Percentiles rank a stretch among this genome's conserved stretches.
Conservation (phyloP, 2,113 vertebrate genomes). For the Podiceps cristatus region DNA sequence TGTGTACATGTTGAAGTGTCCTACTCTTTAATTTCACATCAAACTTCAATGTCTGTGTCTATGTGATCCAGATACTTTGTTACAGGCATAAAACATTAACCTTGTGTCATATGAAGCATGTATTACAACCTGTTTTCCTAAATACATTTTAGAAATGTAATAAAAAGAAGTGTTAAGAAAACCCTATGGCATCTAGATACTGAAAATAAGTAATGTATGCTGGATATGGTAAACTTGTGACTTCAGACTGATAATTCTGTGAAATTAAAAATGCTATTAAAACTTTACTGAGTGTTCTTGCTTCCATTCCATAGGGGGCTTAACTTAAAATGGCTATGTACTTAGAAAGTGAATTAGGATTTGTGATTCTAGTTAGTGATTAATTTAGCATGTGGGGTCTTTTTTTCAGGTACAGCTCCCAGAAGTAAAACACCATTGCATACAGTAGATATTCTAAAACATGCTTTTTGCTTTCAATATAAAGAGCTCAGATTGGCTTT, state of each 20-base stretch:
- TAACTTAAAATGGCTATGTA: background rate
- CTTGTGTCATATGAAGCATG: background rate
- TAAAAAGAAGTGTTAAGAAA: background rate
- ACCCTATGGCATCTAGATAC: accelerated
- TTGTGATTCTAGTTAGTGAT: background rate
- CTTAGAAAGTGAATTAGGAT: background rate
- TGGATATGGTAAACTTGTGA: background rate
- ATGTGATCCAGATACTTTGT: background rate
- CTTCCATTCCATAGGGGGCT: accelerated
- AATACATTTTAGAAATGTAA: background rate
- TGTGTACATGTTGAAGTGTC: background rate
- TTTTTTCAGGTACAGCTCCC: background rate
- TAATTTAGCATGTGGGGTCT: background rate
- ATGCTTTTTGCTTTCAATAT: background rate
- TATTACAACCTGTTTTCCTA: background rate
- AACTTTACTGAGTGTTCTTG: background rate
- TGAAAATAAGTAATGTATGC: background rate
- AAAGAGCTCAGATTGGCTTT: background rate
- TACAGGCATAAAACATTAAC: background rate
- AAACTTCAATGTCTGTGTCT: background rate
- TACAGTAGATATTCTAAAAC: background rate
- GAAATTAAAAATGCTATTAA: background rate
- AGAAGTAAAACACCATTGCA: background rate
- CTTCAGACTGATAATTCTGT: background rate
- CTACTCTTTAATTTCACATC: background rate